Evolutionary conservation across 2,797 vertebrate species (phyloP).

Genomic region (Labroides dimidiatus): DNA sequence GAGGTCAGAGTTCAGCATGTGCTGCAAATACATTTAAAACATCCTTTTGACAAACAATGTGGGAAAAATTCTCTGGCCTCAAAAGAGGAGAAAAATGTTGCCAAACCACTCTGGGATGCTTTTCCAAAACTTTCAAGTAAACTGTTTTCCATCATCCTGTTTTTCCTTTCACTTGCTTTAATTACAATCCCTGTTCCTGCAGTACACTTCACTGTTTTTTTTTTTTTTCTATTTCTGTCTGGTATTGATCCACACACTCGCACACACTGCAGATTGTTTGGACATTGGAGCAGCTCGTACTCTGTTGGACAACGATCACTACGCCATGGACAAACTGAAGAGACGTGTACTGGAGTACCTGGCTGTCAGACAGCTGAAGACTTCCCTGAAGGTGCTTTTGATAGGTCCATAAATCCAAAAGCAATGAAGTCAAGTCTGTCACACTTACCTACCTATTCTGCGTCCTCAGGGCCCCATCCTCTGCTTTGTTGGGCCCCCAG

Average conservation of each 20-base stretch:
- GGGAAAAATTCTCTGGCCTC: not conserved
- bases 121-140: not conserved
- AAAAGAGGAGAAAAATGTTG: not conserved
- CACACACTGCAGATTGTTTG: constrained; percentile 86
- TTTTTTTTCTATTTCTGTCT: constrained; percentile 18
- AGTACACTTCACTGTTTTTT: not conserved
- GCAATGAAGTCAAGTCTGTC: not conserved
- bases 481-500: constrained; percentile 97
- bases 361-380: constrained; percentile 95
- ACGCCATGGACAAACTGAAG: constrained; percentile 97
- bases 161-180: not conserved
- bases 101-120: not conserved
- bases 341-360: constrained; percentile 95
- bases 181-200: not conserved
- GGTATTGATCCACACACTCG: not conserved
- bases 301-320: constrained; percentile 95
- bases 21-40: not conserved
- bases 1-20: not conserved
- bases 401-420: not conserved
- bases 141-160: not conserved
- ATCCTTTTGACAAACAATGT: not conserved
- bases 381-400: constrained; percentile 86
- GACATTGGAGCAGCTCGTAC: constrained; percentile 92
- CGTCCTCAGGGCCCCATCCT: constrained; percentile 90
- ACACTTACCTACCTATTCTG: constrained; percentile 3